Percentiles rank a stretch among this genome's conserved stretches.
Conservation (phyloP, 2,113 vertebrate genomes). For the Genyomyrus donnyi region DNA sequence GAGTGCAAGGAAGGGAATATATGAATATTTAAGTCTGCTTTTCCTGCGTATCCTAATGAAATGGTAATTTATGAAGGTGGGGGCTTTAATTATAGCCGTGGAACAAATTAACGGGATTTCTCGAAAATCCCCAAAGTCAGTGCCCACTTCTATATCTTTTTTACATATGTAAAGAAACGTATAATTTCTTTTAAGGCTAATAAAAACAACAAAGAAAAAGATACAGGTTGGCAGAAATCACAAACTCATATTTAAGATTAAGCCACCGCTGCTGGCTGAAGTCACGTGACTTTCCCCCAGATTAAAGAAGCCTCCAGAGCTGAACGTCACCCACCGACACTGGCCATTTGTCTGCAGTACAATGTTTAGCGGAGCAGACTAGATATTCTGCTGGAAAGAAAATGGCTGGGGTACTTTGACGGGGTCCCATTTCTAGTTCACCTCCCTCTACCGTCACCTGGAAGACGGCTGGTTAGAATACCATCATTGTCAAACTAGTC, state of each 20-base stretch:
- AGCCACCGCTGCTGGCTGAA: not conserved
- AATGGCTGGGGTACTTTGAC: not conserved
- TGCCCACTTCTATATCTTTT: slow-evolving; percentile 24
- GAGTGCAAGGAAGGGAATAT: slow-evolving; percentile 33
- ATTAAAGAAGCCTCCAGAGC: not conserved
- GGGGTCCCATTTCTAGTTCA: not conserved
- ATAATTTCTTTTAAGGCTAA: slow-evolving; percentile 35
- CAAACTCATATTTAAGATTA: not conserved
- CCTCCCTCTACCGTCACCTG: not conserved
- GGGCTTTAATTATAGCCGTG: slow-evolving; percentile 45
- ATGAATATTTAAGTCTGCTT: slow-evolving; percentile 54
- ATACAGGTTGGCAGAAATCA: not conserved
- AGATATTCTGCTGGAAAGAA: not conserved
- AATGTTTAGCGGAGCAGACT: not conserved
- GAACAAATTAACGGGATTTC: slow-evolving; percentile 50
- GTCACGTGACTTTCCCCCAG: no score
- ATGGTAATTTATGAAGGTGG: slow-evolving; percentile 51
- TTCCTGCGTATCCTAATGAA: slow-evolving; percentile 49
- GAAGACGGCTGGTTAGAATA: not conserved
- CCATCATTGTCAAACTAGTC: slow-evolving; percentile 1
- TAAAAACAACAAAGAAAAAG: not conserved
- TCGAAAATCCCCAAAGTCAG: slow-evolving; percentile 43
- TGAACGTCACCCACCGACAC: not conserved
- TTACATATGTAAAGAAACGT: slow-evolving; percentile 41
- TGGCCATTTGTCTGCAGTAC: not conserved